Percentiles rank a stretch among this genome's conserved stretches.
Evolutionary conservation across 2,113 vertebrate species (phyloP).

Genomic region (Serinus canaria): DNA sequence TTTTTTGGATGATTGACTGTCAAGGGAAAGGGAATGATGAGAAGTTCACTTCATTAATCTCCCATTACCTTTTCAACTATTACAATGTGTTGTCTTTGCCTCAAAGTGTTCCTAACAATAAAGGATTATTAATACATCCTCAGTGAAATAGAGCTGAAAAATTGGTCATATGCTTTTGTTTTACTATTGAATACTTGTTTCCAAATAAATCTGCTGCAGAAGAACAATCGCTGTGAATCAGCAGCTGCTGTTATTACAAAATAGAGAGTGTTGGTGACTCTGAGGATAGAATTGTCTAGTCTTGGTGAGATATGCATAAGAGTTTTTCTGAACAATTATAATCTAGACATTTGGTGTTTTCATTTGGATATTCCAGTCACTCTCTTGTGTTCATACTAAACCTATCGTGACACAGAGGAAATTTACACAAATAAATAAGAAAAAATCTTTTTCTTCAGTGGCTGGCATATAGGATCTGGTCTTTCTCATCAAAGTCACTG

Average conservation of each 20-base stretch:
- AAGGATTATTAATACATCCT: not conserved
- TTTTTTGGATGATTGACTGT: not conserved
- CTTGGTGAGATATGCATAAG: not conserved
- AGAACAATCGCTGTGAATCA: not conserved
- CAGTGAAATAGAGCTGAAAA: constrained; percentile 8
- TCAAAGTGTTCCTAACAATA: not conserved
- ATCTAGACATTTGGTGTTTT: not conserved
- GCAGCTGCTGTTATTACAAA: not conserved
- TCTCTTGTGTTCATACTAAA: not conserved
- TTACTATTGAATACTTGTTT: constrained; percentile 17
- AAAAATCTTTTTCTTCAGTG: not conserved
- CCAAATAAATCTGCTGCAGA: not conserved
- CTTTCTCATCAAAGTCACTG: not conserved
- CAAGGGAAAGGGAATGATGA: not conserved
- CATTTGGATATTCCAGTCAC: not conserved
- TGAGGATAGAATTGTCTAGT: not conserved
- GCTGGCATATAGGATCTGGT: not conserved
- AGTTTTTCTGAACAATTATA: not conserved
- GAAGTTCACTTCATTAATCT: not conserved
- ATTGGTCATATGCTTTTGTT: not conserved
- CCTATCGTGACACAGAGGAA: not conserved
- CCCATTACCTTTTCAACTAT: not conserved
- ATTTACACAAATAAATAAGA: not conserved
- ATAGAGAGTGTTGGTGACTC: not conserved
- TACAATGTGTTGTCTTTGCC: not conserved